Conservation (phyloP, 2,113 vertebrate genomes). For the Nycticebus coucang region DNA sequence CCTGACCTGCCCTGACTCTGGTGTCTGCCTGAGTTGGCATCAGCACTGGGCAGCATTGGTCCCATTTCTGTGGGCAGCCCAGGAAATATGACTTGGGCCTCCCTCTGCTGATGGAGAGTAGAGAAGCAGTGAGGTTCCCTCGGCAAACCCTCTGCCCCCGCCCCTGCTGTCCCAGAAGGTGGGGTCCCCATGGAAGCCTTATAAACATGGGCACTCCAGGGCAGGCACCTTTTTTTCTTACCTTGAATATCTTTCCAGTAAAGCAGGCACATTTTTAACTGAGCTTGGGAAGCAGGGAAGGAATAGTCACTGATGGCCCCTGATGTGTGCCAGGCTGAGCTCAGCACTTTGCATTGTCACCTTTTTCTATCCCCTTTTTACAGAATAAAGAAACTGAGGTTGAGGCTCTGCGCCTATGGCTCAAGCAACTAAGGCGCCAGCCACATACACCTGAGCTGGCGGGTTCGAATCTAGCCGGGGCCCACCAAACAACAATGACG, state of each 20-base stretch:
- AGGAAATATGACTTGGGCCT: not conserved
- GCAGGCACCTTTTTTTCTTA: no score
- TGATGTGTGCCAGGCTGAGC: not conserved
- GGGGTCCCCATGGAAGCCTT: not conserved
- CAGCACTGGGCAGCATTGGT: fast-evolving
- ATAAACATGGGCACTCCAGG: no score
- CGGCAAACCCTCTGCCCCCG: not conserved
- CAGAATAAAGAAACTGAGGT: not conserved
- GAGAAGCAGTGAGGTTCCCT: not conserved
- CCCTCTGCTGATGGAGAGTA: not conserved
- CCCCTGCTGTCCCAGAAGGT: not conserved
- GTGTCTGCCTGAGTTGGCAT: not conserved
- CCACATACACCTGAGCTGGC: no score
- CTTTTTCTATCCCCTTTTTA: not conserved
- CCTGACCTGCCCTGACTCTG: not conserved
- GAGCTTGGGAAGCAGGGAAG: not conserved
- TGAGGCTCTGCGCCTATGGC: no score
- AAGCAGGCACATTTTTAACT: fast-evolving
- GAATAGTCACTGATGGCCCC: not conserved
- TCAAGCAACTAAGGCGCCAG: no score
- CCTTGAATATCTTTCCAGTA: no score
- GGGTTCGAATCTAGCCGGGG: no score
- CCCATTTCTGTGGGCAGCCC: not conserved
- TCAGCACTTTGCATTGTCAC: not conserved
- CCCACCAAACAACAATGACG: no score